phyloP scores from a whole-genome alignment of 2,888 invertebrate species.

The Camptogramma bilineatum region DNA sequence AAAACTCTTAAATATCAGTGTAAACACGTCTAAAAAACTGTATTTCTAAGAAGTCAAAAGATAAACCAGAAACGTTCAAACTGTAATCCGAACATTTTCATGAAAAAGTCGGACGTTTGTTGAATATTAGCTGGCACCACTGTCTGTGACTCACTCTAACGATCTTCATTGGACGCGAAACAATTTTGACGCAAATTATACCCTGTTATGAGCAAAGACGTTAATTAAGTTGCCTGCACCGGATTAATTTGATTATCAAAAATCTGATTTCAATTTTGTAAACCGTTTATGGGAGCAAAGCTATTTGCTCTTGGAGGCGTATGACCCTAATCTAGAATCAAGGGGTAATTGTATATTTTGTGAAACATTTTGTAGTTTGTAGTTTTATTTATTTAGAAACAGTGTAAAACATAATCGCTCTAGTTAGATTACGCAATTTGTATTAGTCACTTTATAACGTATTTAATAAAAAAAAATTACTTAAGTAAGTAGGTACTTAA shows the following conservation, averaged over 20 bases:
- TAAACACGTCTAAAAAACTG: too few relatives aligned
- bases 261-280: constrained; percentile 79
- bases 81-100: neutral
- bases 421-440: neutral
- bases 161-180: constrained; percentile 76
- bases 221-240: constrained; percentile 77
- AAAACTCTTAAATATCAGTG: too few relatives aligned
- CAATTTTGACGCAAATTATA: constrained; percentile 83
- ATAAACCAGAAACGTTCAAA: neutral
- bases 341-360: constrained; percentile 25
- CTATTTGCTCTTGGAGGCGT: constrained; percentile 64
- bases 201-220: constrained; percentile 72
- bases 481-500: too few relatives aligned
- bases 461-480: too few relatives aligned
- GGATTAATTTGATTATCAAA: constrained; percentile 81
- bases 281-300: constrained; percentile 69
- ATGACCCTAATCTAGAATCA: constrained; percentile 36
- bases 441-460: too few relatives aligned
- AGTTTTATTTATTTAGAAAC: neutral
- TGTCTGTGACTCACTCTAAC: constrained; percentile 63
- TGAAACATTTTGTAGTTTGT: neutral
- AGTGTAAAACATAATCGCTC: neutral
- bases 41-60: too few relatives aligned
- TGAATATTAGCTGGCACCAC: constrained; percentile 49
- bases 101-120: constrained; percentile 19